phyloP scores from a whole-genome alignment of 2,113 vertebrate genomes.

The Manacus vitellinus region DNA sequence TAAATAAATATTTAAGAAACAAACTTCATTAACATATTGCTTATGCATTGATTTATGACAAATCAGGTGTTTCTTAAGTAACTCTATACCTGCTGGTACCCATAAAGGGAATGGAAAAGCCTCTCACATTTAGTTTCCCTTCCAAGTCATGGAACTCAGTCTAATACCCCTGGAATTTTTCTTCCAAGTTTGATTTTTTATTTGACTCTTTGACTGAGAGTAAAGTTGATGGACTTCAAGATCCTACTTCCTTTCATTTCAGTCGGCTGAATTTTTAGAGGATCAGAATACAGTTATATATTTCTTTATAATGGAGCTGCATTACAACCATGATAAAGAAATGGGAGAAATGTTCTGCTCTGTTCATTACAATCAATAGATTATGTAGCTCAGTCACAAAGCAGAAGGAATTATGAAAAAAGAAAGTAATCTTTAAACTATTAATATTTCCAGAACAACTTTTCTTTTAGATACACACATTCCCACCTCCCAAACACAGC shows the following conservation, averaged over 20 bases:
- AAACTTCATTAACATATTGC: not conserved
- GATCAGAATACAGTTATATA: not conserved
- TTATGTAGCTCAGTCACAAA: slow-evolving; percentile 3
- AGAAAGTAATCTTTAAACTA: slow-evolving; percentile 20
- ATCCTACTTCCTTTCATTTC: not conserved
- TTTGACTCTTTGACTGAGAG: not conserved
- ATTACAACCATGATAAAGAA: slow-evolving; percentile 4
- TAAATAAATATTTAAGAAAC: not conserved
- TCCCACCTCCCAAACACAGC: slow-evolving; percentile 14
- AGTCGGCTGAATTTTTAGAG: not conserved
- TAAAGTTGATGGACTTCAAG: not conserved
- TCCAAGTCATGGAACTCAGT: not conserved
- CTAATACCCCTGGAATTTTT: not conserved
- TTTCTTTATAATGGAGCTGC: not conserved
- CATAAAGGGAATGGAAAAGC: not conserved
- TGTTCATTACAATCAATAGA: slow-evolving; percentile 28
- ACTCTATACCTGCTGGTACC: not conserved
- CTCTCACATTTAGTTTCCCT: not conserved
- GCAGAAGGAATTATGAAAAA: slow-evolving; percentile 27
- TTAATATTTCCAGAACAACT: slow-evolving; percentile 16
- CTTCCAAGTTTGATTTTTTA: not conserved
- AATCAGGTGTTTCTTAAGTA: not conserved
- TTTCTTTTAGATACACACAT: not conserved
- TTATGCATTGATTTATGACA: not conserved
- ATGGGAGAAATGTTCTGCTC: not conserved